phyloP scores from a whole-genome alignment of 2,888 invertebrate genomes.

The Protophormia terraenovae region DNA sequence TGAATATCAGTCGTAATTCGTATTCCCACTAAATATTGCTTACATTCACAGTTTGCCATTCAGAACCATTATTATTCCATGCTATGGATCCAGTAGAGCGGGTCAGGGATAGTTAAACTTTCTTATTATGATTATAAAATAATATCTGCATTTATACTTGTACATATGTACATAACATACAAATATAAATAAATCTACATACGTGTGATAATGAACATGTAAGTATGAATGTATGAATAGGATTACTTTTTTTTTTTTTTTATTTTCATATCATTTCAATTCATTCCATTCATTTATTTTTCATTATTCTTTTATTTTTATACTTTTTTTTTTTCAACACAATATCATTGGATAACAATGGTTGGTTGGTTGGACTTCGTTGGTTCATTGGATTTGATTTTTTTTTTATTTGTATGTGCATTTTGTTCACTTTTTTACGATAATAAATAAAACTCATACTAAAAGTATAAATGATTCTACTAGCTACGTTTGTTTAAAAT shows the following conservation, averaged over 20 bases:
- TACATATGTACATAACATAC: not conserved
- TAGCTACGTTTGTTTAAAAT: slow-evolving; percentile 41
- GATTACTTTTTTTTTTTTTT: slow-evolving; percentile 41
- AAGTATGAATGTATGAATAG: slow-evolving; percentile 35
- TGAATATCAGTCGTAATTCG: not conserved
- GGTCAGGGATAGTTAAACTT: slow-evolving; percentile 58
- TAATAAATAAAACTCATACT: slow-evolving; percentile 22
- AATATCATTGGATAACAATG: slow-evolving; percentile 67
- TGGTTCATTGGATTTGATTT: slow-evolving; percentile 66
- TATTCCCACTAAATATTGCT: not conserved
- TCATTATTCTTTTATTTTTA: slow-evolving; percentile 48
- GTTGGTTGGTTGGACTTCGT: slow-evolving; percentile 53
- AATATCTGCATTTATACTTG: not conserved
- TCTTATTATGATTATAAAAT: slow-evolving; percentile 36
- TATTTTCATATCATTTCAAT: slow-evolving; percentile 44
- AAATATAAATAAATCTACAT: not conserved
- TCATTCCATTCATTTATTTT: slow-evolving; percentile 59
- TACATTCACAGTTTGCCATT: not conserved
- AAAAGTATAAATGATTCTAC: slow-evolving; percentile 26
- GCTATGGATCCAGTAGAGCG: slow-evolving; percentile 18
- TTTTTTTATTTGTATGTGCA: slow-evolving; percentile 12
- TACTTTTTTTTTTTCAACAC: slow-evolving; percentile 47
- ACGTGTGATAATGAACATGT: not conserved
- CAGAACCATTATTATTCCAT: not conserved
- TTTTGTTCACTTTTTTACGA: slow-evolving; percentile 24